phyloP scores from a whole-genome alignment of 1,140 invertebrate species.

The Eubasilissa regina region DNA sequence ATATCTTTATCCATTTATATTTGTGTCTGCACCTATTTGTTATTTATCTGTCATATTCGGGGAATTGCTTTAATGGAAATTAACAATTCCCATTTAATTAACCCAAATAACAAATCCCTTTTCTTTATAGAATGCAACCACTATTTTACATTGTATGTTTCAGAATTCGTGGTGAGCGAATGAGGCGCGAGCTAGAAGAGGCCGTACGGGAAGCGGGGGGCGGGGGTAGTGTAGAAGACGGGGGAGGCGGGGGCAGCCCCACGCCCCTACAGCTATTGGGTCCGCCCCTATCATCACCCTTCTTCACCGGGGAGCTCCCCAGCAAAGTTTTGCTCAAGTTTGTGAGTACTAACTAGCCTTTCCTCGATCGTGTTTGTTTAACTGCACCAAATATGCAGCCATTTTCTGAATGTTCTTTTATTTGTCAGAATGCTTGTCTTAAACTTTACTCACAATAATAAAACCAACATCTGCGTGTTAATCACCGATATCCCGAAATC shows the following conservation, averaged over 20 bases:
- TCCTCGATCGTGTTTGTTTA: conserved; percentile 11
- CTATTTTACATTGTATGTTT: background rate
- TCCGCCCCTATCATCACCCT: conserved; percentile 66
- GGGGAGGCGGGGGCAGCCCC: conserved; percentile 1
- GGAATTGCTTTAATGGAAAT: no score
- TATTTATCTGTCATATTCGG: no score
- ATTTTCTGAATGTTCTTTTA: no score
- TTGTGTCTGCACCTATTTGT: no score
- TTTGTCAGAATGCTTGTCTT: no score
- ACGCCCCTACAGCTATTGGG: conserved; percentile 61
- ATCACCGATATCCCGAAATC: no score
- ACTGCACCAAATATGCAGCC: no score
- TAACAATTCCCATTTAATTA: no score
- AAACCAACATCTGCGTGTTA: no score
- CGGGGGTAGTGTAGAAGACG: conserved; percentile 1
- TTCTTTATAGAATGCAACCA: background rate
- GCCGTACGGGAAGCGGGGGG: conserved; percentile 79
- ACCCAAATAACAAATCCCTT: no score
- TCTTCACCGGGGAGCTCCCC: conserved; percentile 77
- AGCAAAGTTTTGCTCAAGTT: conserved; percentile 81
- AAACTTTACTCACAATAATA: no score
- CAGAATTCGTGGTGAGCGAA: conserved; percentile 88
- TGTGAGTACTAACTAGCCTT: conserved; percentile 74
- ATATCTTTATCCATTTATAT: no score
- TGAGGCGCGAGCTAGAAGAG: conserved; percentile 93